phyloP scores from a whole-genome alignment of 2,113 vertebrate genomes.

The Mastomys coucha region DNA sequence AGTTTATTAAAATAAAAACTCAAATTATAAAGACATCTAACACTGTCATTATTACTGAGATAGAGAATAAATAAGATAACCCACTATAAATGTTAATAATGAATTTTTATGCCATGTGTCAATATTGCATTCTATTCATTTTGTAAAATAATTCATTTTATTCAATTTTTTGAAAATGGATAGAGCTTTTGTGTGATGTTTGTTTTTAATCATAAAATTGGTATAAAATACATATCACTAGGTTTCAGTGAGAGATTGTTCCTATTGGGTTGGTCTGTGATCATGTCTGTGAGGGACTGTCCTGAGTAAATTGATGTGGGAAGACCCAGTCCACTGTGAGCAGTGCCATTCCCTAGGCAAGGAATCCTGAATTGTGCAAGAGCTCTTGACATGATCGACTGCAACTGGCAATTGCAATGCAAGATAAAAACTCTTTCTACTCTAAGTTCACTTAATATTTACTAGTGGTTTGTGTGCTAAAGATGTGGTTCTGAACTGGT shows the following conservation, averaged over 20 bases:
- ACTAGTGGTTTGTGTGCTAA: not conserved
- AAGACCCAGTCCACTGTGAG: not conserved
- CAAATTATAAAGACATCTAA: not conserved
- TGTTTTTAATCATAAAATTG: not conserved
- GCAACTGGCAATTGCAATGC: not conserved
- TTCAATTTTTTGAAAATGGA: not conserved
- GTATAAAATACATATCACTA: too few species aligned
- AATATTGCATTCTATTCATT: constrained; percentile 6
- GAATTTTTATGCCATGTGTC: not conserved
- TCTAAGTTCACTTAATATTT: not conserved
- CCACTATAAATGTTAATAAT: not conserved
- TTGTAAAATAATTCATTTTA: not conserved
- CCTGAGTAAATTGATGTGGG: not conserved
- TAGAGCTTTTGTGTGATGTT: not conserved
- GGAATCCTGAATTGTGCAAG: not conserved
- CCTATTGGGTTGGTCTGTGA: not conserved
- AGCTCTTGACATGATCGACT: not conserved
- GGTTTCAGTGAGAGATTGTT: not conserved
- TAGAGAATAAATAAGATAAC: not conserved
- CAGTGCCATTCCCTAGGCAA: not conserved
- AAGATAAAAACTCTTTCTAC: not conserved
- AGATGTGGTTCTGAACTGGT: not conserved
- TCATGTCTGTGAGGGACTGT: not conserved
- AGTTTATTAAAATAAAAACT: constrained; percentile 28
- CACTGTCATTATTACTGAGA: not conserved